Evolutionary conservation across 2,113 vertebrate species (phyloP).

Genomic region (Alligator mississippiensis): DNA sequence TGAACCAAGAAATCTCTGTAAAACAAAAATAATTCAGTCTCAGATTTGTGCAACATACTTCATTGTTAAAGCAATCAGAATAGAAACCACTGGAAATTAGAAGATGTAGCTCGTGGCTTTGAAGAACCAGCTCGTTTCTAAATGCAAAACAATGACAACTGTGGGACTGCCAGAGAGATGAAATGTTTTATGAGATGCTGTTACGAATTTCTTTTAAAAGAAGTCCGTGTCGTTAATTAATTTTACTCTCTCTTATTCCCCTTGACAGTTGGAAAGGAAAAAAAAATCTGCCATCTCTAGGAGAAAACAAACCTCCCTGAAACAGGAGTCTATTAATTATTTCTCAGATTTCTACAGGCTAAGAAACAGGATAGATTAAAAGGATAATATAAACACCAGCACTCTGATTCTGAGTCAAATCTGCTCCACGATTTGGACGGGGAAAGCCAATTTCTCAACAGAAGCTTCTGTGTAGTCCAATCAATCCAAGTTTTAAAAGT

Average conservation of each 20-base stretch:
- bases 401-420: constrained; percentile 35
- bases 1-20: constrained; percentile 96
- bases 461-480: background rate
- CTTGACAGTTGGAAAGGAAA: constrained; percentile 17
- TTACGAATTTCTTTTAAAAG: background rate
- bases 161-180: background rate
- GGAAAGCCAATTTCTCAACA: constrained; percentile 42
- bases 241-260: constrained; percentile 29
- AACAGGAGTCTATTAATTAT: constrained; percentile 41
- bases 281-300: constrained; percentile 50
- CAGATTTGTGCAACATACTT: background rate
- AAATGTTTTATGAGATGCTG: background rate
- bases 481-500: constrained; percentile 20
- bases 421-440: background rate
- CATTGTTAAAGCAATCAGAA: fast-evolving
- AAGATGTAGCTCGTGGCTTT: background rate
- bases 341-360: constrained; percentile 26
- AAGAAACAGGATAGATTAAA: constrained; percentile 44
- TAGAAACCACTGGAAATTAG: background rate
- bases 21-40: constrained; percentile 42
- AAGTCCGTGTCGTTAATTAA: constrained; percentile 29
- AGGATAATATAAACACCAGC: constrained; percentile 27
- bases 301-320: constrained; percentile 46
- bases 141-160: background rate
- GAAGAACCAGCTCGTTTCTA: background rate